Evolutionary conservation across 2,797 vertebrate species (phyloP), one percentile per base, ranked within the genome.

Genomic region (Agapornis canus): DNA sequence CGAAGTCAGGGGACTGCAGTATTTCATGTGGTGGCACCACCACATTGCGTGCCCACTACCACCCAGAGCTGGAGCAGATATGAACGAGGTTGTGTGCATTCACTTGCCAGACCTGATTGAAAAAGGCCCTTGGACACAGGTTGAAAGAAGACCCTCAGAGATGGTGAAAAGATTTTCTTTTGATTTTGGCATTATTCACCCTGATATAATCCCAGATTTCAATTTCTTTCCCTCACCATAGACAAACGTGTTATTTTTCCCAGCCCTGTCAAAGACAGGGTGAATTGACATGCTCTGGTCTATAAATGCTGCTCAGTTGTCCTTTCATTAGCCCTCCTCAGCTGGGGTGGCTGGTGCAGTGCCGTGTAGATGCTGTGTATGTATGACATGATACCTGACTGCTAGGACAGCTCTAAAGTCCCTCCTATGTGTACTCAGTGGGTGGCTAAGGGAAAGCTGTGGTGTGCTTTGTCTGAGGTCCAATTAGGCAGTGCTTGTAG

Each of bases 21-120:
- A 45, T 52, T 49, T 68, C 11, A 1, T 51, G 57, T 68, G 69
- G 23, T 64, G 52, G 57, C 29, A 83, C 69, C 19, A 49, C 37
- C 26, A 43, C 0, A 0, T 68, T 45, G 25, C 16, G 6, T 13
- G 6, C 8, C 7, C 5, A 6, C 14, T 0, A 3, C 26, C n/a
- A 51, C 63, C 47, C 45, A 42, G 31, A 27, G 31, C 52, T 81
- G 77, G 40, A 85, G 52, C 37, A 52, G 31, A 57, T 1, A 0
- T 27, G 47, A 78, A 6, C 32, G 13, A 0, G 12, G 4, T 43
- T 47, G 7, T 16, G 7, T 83, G 73, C 31, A 66, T 25, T 23
- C 10, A 40, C 40, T 81, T 2, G 0, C 26, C 57, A 76, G 61
- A 64, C 26, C 31, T 68, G 40, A 17, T 9, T 78, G 43, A 82